These are phyloP conservation scores for Mylabris sibirica DNA, from an alignment of 2,888 invertebrate genomes.

Conservation along the genomic window DNA sequence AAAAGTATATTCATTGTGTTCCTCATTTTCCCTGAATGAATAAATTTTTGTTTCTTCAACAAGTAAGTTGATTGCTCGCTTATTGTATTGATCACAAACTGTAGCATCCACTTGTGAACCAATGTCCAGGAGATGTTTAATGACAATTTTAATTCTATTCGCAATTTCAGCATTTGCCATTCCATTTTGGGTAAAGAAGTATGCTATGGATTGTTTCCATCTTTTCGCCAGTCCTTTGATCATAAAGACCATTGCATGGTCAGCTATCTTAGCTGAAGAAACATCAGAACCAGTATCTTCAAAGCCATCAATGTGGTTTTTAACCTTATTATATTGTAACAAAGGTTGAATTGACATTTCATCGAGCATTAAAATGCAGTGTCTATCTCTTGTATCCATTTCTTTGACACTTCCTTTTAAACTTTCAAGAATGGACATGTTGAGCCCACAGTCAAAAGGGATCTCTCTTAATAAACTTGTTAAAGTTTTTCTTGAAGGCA, in stretches of 20 bases:
- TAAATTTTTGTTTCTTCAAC: too few relatives aligned
- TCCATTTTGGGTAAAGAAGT: not conserved
- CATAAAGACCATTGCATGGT: not conserved
- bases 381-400: not conserved
- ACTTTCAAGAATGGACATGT: not conserved
- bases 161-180: not conserved
- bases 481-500: slow-evolving; percentile 18
- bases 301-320: too few relatives aligned
- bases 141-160: too few relatives aligned
- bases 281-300: not conserved
- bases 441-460: slow-evolving; percentile 11
- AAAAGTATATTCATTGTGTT: too few relatives aligned
- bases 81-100: too few relatives aligned
- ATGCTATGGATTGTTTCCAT: not conserved
- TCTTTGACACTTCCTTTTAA: too few relatives aligned
- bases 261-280: too few relatives aligned
- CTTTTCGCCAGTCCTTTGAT: not conserved
- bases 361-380: not conserved
- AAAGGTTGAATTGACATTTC: too few relatives aligned
- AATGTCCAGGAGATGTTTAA: too few relatives aligned
- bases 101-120: too few relatives aligned
- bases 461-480: slow-evolving; percentile 8
- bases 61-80: too few relatives aligned
- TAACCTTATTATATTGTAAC: not conserved
- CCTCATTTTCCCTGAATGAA: too few relatives aligned